Evolutionary conservation across 1,140 invertebrate species (phyloP), one percentile per base, ranked within the genome.

Genomic region (Lasioglossum baleicum): DNA sequence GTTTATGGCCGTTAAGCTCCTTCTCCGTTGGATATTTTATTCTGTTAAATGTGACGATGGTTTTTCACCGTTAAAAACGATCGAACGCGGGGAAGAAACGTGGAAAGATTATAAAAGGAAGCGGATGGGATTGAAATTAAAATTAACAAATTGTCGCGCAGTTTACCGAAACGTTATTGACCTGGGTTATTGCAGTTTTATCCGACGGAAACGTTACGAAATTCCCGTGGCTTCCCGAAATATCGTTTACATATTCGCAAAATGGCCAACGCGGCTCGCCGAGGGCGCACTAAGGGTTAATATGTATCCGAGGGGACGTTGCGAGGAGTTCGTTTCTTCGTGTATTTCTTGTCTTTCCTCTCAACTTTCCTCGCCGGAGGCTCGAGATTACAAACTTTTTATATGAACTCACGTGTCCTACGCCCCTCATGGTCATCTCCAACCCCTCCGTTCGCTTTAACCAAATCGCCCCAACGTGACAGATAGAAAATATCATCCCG

Each of bases 361-460:
- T 63, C 40, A 63, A 68, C 81, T 76, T 72, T 75, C 40, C 70
- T 78, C 61, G 76, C 72, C 65, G 58, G 31, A 64, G 83, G 65
- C 80, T 72, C 53, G 63, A 88, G 85, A 88, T 88, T 87, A 85
- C 79, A 87, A 80, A 85, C 73, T 88, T 87, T 82, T 87, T 87
- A 83, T 80, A 85, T 26, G 70, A 71, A 80, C 81, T 81, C 82
- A 80, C 83, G 83, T 79, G 78, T 75, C 67, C 71, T 15, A 70
- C 35, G 58, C 66, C 71, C 68, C 7, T 42, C 0, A 42, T 66
- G 71, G 71, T 80, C 78, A 80, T 64, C 71, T 74, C 60, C 63
- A 40, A 8, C 70, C 71, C 77, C 63, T 53, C 35, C 60, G 68
- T 20, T 3, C 68, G 75, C 42, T 72, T 72, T 60, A 61, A 60